These are phyloP conservation scores for Epinephelus malabaricus DNA, from an alignment of 2,797 vertebrate species.

Conservation along the genomic window DNA sequence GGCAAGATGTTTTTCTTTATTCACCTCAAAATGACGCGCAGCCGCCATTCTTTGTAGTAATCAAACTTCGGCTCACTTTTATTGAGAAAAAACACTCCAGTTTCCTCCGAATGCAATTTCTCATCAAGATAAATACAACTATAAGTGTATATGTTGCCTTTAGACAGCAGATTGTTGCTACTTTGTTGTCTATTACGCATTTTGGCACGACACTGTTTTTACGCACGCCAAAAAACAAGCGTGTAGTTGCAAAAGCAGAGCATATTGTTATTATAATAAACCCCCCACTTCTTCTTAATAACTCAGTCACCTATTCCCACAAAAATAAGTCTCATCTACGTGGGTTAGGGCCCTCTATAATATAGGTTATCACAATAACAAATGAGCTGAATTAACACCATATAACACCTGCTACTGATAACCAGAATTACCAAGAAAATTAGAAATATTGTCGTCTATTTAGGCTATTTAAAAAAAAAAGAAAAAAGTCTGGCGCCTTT, in stretches of 20 bases:
- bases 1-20: neutral
- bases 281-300: neutral
- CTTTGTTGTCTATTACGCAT: neutral
- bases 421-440: neutral
- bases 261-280: neutral
- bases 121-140: neutral
- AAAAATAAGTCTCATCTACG: neutral
- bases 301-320: neutral
- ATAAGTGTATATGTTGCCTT: neutral
- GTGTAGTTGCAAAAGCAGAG: neutral
- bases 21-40: slow-evolving; percentile 5
- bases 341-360: neutral
- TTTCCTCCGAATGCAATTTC: neutral
- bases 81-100: neutral
- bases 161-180: neutral
- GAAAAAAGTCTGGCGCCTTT: neutral
- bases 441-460: too few species aligned
- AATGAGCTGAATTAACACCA: neutral
- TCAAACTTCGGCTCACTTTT: neutral
- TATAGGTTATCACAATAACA: neutral
- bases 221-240: neutral
- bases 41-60: neutral
- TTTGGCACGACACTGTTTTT: neutral
- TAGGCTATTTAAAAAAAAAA: too few species aligned
- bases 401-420: neutral